Base-by-base conservation (phyloP, 2,113 vertebrate species). In the Muntiacus reevesi region DNA sequence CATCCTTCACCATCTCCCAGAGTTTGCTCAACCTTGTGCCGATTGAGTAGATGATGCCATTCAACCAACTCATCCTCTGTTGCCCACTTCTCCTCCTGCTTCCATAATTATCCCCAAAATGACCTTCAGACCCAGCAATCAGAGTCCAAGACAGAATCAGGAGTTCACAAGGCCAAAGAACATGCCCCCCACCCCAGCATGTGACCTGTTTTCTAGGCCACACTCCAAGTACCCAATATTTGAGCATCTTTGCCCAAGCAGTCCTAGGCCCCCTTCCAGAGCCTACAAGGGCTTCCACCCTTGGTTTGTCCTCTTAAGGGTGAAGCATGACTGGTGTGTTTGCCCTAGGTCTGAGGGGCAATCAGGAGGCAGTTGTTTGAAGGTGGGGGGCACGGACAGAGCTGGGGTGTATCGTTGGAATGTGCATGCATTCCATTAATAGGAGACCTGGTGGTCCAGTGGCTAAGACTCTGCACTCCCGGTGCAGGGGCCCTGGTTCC, bases 341-440 rank as follows among this genome's bases (percentile, higher is more conserved):
- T 9, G 30, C 2, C 10, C 55, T 45, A 40, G 43, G 54, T 43
- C 97, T 50, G 57, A 43, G 28, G 62, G 23, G 54, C 6, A 17
- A 40, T 4, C 1, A 0, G n/a, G 36, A 14, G 25, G 3, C 47
- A n/a, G 84, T 23, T 23, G 16, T 60, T 62, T 25, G 12, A 17
- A 21, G 67, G 57, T 50, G 21, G 30, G 21, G 43, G 28, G 28
- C 2, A 27, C 2, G 9, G 55, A 28, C 25, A n/a, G 81, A 87
- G 55, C 43, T 25, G 40, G n/a, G n/a, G 2, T 6, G 7, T 12
- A 14, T 3, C 64, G 10, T 2, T 83, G 91, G 71, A 25, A 36
- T 25, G 5, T 5, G 7, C 30, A 7, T 1, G 12, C 9, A 16
- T 55, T 55, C 50, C 10, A 0, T 15, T 57, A 3, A 19, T 15